Evolutionary conservation across 35 echinoderm and acorn worm genomes (phyloP).

Genomic region (Acanthaster planci): DNA sequence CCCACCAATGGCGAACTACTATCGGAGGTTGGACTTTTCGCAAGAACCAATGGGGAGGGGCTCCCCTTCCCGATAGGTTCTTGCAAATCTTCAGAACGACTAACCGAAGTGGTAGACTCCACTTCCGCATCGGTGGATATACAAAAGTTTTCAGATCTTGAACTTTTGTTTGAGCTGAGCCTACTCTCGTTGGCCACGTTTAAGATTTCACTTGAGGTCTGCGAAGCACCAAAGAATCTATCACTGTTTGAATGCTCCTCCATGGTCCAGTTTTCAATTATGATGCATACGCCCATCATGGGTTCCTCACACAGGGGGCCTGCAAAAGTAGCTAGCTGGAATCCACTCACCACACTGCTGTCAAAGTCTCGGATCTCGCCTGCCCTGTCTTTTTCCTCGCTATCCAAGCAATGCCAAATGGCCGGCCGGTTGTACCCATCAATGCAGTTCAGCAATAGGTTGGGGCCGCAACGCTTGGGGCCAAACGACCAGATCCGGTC

Average conservation of each 20-base stretch:
- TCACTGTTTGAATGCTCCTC: constrained; percentile 25
- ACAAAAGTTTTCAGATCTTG: constrained; percentile 11
- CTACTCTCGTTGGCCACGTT: background rate
- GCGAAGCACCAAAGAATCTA: background rate
- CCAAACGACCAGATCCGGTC: constrained; percentile 93
- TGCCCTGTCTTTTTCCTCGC: background rate
- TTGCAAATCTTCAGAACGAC: background rate
- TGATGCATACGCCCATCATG: constrained; percentile 95
- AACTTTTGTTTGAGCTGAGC: background rate
- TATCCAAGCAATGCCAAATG: constrained; percentile 75
- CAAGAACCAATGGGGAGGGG: background rate
- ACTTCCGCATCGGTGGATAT: background rate
- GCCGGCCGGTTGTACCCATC: constrained; percentile 69
- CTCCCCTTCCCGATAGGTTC: too few relatives aligned
- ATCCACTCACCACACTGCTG: constrained; percentile 88
- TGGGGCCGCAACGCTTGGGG: constrained; percentile 82
- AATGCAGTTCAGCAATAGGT: constrained; percentile 83
- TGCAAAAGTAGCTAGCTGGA: constrained; percentile 88
- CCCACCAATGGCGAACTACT: constrained; percentile 2
- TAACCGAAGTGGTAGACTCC: background rate
- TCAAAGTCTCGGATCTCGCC: constrained; percentile 59
- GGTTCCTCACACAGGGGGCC: constrained; percentile 96
- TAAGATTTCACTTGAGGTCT: background rate
- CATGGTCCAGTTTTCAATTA: constrained; percentile 76
- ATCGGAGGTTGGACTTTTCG: constrained; percentile 7